Conservation (phyloP, 2,797 vertebrate genomes). For the Gallinago stenura region DNA sequence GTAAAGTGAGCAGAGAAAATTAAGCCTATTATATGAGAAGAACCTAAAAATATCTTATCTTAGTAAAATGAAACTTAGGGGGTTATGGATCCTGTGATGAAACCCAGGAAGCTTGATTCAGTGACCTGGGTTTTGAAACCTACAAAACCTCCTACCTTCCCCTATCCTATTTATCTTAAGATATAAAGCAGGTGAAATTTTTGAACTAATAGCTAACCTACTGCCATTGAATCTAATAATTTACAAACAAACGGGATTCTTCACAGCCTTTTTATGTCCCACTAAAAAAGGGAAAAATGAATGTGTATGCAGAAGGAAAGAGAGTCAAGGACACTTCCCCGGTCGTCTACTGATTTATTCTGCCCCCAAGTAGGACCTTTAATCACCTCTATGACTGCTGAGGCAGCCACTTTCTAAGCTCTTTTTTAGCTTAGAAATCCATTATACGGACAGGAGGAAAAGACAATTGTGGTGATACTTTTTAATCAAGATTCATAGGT, state of each 20-base stretch:
- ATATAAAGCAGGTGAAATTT: not conserved
- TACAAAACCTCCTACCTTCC: not conserved
- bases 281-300: not conserved
- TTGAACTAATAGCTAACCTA: not conserved
- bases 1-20: not conserved
- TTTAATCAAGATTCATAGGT: not conserved
- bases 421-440: not conserved
- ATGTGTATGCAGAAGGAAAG: not conserved
- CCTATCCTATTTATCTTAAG: not conserved
- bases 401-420: slow-evolving; percentile 6
- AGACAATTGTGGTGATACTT: not conserved
- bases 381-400: not conserved
- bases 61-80: not conserved
- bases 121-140: not conserved
- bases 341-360: not conserved
- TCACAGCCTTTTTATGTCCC: not conserved
- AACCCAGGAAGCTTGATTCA: not conserved
- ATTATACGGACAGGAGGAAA: not conserved
- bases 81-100: not conserved
- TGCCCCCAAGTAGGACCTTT: not conserved
- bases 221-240: not conserved
- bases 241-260: not conserved
- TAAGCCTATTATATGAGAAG: not conserved
- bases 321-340: not conserved
- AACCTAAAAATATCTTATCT: not conserved